These are phyloP conservation scores for Diachrysia chrysitis DNA, from an alignment of 2,888 invertebrate species.

Conservation along the genomic window DNA sequence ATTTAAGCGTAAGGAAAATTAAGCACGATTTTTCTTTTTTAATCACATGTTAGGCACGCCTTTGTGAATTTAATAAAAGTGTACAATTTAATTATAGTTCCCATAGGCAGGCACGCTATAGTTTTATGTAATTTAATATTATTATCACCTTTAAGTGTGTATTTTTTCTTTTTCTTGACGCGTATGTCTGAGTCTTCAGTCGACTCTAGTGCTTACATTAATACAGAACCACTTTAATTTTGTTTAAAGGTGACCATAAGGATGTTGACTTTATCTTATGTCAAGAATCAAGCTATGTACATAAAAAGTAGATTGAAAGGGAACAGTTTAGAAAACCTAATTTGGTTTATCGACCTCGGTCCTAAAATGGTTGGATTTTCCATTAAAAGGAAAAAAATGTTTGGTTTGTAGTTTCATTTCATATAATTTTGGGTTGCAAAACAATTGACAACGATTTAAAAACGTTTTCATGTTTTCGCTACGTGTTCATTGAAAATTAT, in stretches of 20 bases:
- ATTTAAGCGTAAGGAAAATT: too few relatives aligned
- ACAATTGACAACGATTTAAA: too few relatives aligned
- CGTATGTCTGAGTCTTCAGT: neutral
- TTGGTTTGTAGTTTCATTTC: conserved; percentile 62
- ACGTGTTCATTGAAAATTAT: neutral
- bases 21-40: neutral
- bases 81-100: conserved; percentile 26
- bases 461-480: neutral
- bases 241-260: neutral
- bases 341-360: conserved; percentile 71
- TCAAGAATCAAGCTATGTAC: conserved; percentile 43
- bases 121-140: neutral
- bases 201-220: neutral
- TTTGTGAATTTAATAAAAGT: conserved; percentile 26
- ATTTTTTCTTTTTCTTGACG: neutral
- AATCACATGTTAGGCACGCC: neutral
- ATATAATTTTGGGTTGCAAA: too few relatives aligned
- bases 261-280: conserved; percentile 48
- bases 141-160: neutral
- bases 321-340: conserved; percentile 67
- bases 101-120: neutral
- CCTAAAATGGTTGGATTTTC: conserved; percentile 73
- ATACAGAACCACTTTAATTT: neutral
- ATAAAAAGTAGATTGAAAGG: conserved; percentile 58
- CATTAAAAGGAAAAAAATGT: conserved; percentile 62